phyloP scores from a whole-genome alignment of 2,888 invertebrate species.

The Alloplasta piceator region DNA sequence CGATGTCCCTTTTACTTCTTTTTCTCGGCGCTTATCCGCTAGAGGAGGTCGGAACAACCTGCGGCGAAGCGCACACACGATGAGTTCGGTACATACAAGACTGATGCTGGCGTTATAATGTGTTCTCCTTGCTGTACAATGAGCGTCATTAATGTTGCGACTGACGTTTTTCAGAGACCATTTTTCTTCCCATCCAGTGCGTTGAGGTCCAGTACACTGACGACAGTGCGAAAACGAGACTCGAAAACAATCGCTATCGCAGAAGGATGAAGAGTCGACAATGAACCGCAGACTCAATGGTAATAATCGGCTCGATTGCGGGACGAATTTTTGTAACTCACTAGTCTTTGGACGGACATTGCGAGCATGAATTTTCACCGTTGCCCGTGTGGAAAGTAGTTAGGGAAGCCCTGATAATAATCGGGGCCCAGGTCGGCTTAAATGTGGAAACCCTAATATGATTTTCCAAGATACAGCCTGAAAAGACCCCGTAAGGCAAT shows the following conservation, averaged over 20 bases:
- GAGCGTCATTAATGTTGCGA: conserved; percentile 21
- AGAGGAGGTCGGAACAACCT: conserved; percentile 13
- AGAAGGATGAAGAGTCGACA: background rate
- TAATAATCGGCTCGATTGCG: too few species aligned
- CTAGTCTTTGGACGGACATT: too few species aligned
- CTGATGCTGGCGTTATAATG: conserved; percentile 6
- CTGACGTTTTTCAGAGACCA: background rate
- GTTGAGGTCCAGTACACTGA: background rate
- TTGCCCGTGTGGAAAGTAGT: too few species aligned
- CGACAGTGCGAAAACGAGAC: background rate
- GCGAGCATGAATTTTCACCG: too few species aligned
- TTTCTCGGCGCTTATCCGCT: conserved; percentile 24
- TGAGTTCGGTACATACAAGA: background rate
- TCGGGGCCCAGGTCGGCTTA: too few species aligned
- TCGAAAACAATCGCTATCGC: background rate
- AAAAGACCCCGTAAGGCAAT: too few species aligned
- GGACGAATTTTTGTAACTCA: too few species aligned
- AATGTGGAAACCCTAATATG: too few species aligned
- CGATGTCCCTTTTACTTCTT: conserved; percentile 5
- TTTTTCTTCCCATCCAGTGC: background rate
- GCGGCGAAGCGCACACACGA: conserved; percentile 11
- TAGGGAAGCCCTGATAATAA: too few species aligned
- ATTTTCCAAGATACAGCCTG: too few species aligned
- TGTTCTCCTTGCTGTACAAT: conserved; percentile 13
- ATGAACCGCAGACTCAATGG: background rate